Conservation (phyloP, 2,113 vertebrate species). For the Sarotherodon lohbergeri region DNA sequence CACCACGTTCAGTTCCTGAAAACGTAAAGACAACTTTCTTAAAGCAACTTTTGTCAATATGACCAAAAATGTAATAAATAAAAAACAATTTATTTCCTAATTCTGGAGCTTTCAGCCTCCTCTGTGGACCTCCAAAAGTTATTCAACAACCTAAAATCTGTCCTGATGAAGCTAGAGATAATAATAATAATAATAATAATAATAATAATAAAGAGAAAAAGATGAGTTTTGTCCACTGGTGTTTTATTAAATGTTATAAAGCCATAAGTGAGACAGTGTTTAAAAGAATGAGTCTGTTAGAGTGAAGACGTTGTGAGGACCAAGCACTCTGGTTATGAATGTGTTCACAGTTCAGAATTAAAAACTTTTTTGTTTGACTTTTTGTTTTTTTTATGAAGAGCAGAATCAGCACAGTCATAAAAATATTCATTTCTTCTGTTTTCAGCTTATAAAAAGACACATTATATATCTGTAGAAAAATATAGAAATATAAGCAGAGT, state of each 20-base stretch:
- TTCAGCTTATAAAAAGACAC: conserved; percentile 35
- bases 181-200: background rate
- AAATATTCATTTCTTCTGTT: conserved; percentile 5
- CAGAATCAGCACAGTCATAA: background rate
- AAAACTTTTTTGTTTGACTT: background rate
- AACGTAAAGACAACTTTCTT: background rate
- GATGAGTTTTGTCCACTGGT: background rate
- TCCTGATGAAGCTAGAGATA: background rate
- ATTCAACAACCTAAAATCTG: background rate
- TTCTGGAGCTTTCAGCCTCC: background rate
- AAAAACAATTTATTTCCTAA: background rate
- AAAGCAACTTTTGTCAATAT: background rate
- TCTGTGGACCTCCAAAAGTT: background rate
- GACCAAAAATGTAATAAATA: background rate
- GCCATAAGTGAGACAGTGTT: background rate
- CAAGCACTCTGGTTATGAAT: background rate
- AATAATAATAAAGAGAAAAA: background rate
- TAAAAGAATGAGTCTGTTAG: background rate
- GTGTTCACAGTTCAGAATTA: background rate
- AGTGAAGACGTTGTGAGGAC: background rate
- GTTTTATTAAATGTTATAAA: background rate
- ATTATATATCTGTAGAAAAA: conserved; percentile 64
- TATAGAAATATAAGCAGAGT: conserved; percentile 47
- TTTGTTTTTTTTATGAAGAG: background rate
- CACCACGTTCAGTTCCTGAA: background rate